A percentile compares a stretch with the other conserved stretches of the same genome.
These are phyloP conservation scores for Oplegnathus fasciatus DNA, from an alignment of 2,113 vertebrate genomes.

Conservation along the genomic window DNA sequence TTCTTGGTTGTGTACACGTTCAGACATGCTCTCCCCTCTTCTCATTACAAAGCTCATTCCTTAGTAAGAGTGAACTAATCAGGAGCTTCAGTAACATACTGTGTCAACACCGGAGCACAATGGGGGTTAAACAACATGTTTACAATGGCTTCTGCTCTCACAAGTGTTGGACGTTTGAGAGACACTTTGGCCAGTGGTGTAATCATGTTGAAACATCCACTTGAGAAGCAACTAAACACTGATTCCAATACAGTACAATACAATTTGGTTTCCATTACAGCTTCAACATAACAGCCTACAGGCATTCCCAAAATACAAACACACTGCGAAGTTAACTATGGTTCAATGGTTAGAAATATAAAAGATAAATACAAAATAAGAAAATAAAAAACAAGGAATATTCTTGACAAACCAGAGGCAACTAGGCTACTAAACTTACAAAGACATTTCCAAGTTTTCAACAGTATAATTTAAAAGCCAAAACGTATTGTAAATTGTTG, in stretches of 20 bases:
- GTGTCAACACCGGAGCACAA: constrained; percentile 60
- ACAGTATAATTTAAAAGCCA: not conserved
- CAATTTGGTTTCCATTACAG: constrained; percentile 3
- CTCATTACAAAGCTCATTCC: constrained; percentile 42
- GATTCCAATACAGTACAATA: not conserved
- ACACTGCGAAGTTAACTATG: not conserved
- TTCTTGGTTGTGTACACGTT: not conserved
- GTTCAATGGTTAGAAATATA: not conserved
- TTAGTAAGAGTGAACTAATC: constrained; percentile 46
- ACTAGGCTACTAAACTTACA: not conserved
- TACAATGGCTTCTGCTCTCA: constrained; percentile 27
- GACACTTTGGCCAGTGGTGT: not conserved
- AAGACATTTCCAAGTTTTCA: not conserved
- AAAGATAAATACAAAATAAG: not conserved
- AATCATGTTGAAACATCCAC: constrained; percentile 28
- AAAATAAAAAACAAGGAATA: not conserved
- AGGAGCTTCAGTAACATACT: constrained; percentile 53
- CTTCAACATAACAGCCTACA: not conserved
- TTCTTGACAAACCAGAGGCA: not conserved
- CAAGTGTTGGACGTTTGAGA: constrained; percentile 12
- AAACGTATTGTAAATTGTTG: not conserved
- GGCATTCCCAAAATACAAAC: not conserved
- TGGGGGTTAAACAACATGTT: constrained; percentile 48
- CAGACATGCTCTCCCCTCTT: constrained; percentile 49
- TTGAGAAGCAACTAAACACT: not conserved